phyloP scores from a whole-genome alignment of 2,797 vertebrate species.

The Botia almorhae region DNA sequence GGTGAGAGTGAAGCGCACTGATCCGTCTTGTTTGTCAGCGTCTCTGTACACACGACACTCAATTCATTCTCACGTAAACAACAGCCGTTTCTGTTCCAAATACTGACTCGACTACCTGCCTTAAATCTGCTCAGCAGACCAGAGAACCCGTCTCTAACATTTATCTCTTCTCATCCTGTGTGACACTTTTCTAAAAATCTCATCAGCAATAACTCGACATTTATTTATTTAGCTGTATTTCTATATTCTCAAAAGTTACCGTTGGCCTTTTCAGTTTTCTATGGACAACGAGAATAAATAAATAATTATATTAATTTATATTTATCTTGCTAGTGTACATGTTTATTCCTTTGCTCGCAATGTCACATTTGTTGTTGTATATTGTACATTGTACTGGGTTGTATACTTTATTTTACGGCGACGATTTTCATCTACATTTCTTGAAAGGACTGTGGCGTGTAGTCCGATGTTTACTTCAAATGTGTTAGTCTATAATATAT shows the following conservation, averaged over 20 bases:
- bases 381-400: too few species aligned
- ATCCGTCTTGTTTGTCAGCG: slow-evolving; percentile 18
- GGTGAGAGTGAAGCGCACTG: neutral
- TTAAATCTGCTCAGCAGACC: slow-evolving; percentile 56
- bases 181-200: neutral
- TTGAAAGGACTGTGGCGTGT: too few species aligned
- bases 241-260: too few species aligned
- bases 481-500: too few species aligned
- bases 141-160: slow-evolving; percentile 69
- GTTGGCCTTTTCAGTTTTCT: neutral
- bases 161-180: neutral
- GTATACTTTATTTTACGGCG: too few species aligned
- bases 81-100: slow-evolving; percentile 81
- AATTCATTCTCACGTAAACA: slow-evolving; percentile 96
- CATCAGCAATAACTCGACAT: neutral
- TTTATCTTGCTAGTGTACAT: neutral
- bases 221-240: neutral
- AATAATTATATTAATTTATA: neutral
- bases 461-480: too few species aligned
- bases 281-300: neutral
- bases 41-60: slow-evolving; percentile 73
- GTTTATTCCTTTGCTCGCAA: neutral
- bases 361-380: too few species aligned
- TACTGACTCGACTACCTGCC: slow-evolving; percentile 71
- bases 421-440: too few species aligned